Evolutionary conservation across 2,797 vertebrate genomes (phyloP).

Genomic region (Lepus oiostolus): DNA sequence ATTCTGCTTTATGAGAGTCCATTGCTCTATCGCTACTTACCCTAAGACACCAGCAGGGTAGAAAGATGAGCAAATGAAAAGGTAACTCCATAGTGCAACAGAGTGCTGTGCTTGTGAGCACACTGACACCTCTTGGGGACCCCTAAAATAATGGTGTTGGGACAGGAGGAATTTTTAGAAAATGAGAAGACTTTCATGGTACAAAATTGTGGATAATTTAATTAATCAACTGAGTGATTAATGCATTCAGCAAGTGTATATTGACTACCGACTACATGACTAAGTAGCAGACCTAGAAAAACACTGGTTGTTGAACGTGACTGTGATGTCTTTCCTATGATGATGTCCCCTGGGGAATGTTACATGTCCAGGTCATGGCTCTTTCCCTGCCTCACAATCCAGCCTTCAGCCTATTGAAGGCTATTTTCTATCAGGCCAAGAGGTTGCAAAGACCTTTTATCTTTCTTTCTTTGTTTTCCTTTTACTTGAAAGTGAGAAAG

Average conservation of each 20-base stretch:
- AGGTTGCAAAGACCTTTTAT: neutral
- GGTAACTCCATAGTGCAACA: rapidly evolving
- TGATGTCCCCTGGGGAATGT: neutral
- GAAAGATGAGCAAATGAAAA: neutral
- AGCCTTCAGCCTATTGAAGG: neutral
- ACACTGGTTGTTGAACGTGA: neutral
- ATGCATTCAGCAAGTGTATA: neutral
- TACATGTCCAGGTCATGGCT: no score
- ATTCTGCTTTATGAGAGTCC: neutral
- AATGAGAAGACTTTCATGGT: neutral
- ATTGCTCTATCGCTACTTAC: neutral
- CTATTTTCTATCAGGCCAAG: no score
- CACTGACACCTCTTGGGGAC: neutral
- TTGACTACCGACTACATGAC: neutral
- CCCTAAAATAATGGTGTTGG: neutral
- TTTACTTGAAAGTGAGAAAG: no score
- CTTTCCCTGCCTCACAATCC: neutral
- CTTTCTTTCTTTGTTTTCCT: no score
- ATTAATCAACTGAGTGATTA: neutral
- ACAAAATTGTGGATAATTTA: neutral
- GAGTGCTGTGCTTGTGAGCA: neutral
- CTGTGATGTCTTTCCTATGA: neutral
- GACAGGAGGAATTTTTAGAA: neutral
- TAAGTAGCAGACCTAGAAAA: neutral
- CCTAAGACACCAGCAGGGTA: neutral